phyloP scores from a whole-genome alignment of 2,113 vertebrate species.

The Entomyzon cyanotis region DNA sequence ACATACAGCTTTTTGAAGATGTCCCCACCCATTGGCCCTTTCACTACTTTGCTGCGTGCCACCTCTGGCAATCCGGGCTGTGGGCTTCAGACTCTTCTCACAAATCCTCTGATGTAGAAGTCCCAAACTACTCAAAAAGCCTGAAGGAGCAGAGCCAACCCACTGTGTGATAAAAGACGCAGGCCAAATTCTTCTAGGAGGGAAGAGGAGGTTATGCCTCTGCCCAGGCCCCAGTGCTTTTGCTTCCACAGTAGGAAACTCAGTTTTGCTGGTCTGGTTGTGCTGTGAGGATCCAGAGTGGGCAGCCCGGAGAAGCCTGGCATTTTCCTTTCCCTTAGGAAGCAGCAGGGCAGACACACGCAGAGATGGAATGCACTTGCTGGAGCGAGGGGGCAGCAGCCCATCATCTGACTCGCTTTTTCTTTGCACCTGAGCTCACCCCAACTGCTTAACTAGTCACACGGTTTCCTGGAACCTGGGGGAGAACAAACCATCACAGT shows the following conservation, averaged over 20 bases:
- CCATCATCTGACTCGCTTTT: slow-evolving; percentile 4
- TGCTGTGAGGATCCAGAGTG: neutral
- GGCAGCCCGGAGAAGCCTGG: neutral
- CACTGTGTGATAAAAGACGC: rapidly evolving
- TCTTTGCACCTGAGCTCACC: slow-evolving; percentile 4
- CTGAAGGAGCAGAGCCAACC: neutral
- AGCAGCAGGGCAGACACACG: neutral
- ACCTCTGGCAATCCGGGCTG: rapidly evolving
- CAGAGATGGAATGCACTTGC: slow-evolving; percentile 28
- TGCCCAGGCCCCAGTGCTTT: rapidly evolving
- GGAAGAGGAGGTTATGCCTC: rapidly evolving
- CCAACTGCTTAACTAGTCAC: slow-evolving; percentile 28
- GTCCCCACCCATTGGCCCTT: neutral
- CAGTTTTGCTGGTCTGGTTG: rapidly evolving
- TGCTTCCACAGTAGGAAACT: neutral
- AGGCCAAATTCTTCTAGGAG: neutral
- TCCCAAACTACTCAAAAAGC: neutral
- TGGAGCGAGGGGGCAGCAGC: neutral
- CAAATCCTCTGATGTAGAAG: neutral
- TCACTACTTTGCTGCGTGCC: neutral
- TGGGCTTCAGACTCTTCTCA: neutral
- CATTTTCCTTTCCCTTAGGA: neutral
- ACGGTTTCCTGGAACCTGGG: neutral
- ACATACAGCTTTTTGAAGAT: rapidly evolving
- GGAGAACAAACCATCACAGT: neutral